Base-by-base conservation (phyloP, 2,113 vertebrate species). In the Manacus vitellinus region DNA sequence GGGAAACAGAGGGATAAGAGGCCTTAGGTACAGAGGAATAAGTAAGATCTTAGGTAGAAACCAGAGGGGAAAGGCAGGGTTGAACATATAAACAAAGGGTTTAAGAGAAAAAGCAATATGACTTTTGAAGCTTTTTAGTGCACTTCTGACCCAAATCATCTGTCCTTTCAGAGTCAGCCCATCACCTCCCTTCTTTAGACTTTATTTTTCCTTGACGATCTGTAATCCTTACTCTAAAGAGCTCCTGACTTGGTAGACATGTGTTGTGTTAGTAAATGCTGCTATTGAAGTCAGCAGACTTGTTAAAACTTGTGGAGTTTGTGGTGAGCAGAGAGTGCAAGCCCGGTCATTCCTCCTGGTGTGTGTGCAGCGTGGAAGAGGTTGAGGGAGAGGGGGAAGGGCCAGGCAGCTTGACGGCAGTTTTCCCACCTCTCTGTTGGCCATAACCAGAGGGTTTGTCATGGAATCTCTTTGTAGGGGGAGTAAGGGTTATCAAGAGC, bases 271-370 rank as follows among this genome's bases (percentile, higher is more conserved):
- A 93, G 82, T 43, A 92, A 96, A 85, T 76, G 83, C 86, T 91
- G 88, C 74, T 85, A 37, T 91, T 96, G 89, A 96, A 96, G 90
- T 91, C 80, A 93, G 83, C 73, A 91, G 93, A 89, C 96, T 93
- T 95, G 96, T 96, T 93, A 95, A 95, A 97, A 96, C 97, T 91
- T 94, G 95, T 63, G 85, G 76, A 62, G 92, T 61, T 62, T 88
- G 83, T 77, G 49, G 77, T 70, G 94, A 89, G 79, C 3, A 0
- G 44, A 56, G 73, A 84, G 72, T 58, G 63, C 47, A 74, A 92
- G 80, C 71, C 62, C 30, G 27, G 46, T 83, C 88, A 49, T 95
- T 96, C 13, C 85, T 83, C 70, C 59, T 11, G 47, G 62, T 41
- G 52, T 61, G 41, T 59, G 52, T 79, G 87, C 51, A 30, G 63